A percentile compares a stretch with the other conserved stretches of the same genome.
phyloP scores from a whole-genome alignment of 1,140 invertebrate genomes.

The Neodiprion lecontei region DNA sequence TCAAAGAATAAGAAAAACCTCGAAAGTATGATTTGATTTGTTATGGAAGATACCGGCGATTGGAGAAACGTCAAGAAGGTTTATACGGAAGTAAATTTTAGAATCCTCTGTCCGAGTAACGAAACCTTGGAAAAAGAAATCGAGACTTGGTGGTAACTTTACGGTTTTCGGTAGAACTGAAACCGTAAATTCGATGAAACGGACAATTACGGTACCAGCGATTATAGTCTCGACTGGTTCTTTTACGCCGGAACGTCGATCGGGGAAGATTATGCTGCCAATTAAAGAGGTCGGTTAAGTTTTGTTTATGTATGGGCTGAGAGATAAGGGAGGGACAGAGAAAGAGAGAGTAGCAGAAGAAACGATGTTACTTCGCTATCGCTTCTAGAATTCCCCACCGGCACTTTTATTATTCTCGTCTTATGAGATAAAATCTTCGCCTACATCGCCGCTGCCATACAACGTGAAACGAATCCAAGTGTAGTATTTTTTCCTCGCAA shows the following conservation, averaged over 20 bases:
- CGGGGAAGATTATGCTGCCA: slow-evolving; percentile 24
- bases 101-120: too few species aligned
- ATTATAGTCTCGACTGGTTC: not conserved
- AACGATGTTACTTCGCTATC: slow-evolving; percentile 7
- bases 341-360: not conserved
- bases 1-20: too few species aligned
- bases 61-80: too few species aligned
- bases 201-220: too few species aligned
- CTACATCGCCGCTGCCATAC: slow-evolving; percentile 3
- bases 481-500: not conserved
- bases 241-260: slow-evolving; percentile 8
- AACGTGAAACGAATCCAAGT: not conserved
- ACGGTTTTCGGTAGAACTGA: too few species aligned
- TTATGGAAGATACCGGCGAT: too few species aligned
- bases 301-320: not conserved
- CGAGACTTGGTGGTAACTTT: too few species aligned
- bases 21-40: too few species aligned
- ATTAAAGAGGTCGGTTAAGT: slow-evolving; percentile 16
- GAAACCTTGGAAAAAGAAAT: too few species aligned
- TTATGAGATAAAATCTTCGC: slow-evolving; percentile 12
- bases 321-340: slow-evolving; percentile 8
- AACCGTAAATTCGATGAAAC: too few species aligned
- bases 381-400: slow-evolving; percentile 19
- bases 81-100: too few species aligned
- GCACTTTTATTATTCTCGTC: slow-evolving; percentile 17